Base-by-base conservation (phyloP, 2,113 vertebrate species). In the Empidonax traillii region DNA sequence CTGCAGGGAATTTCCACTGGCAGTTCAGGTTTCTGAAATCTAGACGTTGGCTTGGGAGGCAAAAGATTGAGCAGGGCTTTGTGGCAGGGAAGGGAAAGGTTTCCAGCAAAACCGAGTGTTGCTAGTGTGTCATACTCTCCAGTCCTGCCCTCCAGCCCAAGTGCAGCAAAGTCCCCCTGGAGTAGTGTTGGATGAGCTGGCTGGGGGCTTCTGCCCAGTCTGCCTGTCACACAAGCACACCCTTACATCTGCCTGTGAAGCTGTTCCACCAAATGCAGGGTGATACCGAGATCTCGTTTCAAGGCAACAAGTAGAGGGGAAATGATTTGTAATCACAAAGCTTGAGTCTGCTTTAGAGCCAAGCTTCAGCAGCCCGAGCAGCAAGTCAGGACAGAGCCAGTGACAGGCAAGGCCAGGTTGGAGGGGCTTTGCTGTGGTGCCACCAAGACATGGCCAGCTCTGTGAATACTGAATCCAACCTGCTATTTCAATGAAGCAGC, bases 1-100 rank as follows among this genome's bases (percentile, higher is more conserved):
- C 97, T 97, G 95, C 89, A 96, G 97, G 98, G 97, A 97, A 97
- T 97, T 98, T 98, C 98, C 97, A 98, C 96, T 97, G 91, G 96
- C 87, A 97, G 97, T 97, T 95, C 96, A 97, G 95, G 96, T 98
- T 97, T 98, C 97, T 97, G 96, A 98, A 98, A 97, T 95, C 94
- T 91, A 92, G 97, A 98, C 91, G 47, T 95, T 97, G 97, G 96
- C 97, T 98, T 97, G 23, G 75, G 97, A 97, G 93, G 94, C 90
- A 95, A 88, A 88, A 85, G 95, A 95, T 97, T 43, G 98, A 97
- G 97, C 94, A 89, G 98, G 94, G 83, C 80, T 93, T 94, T 93
- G 95, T 90, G 95, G 90, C 96, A 95, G 69, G 71, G 88, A 69
- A 85, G 66, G 83, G 86, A 49, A 72, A 89, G 86, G 73, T 87